Evolutionary conservation across 2,113 vertebrate genomes (phyloP).

Genomic region (Corydoras sp.): DNA sequence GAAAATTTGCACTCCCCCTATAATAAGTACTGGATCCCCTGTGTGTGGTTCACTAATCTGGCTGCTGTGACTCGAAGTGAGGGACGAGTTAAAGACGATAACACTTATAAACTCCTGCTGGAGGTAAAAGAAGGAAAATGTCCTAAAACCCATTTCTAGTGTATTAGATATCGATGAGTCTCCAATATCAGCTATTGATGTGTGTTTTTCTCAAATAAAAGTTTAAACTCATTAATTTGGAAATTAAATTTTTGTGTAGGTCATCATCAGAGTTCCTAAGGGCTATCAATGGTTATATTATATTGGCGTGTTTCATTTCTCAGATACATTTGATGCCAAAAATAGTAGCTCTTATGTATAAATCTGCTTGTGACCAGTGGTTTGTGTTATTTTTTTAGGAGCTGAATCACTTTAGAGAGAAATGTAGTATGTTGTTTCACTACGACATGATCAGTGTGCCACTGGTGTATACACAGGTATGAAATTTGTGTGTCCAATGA

Average conservation of each 20-base stretch:
- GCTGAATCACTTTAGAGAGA: conserved; percentile 77
- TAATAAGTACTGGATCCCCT: conserved; percentile 93
- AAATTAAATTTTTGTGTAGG: no score
- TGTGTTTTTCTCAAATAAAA: no score
- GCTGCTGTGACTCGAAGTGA: conserved; percentile 78
- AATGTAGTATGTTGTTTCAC: conserved; percentile 86
- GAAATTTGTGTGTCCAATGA: not conserved
- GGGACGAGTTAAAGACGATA: conserved; percentile 79
- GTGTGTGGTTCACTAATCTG: conserved; percentile 87
- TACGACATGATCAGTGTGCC: conserved; percentile 90
- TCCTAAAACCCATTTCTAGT: no score
- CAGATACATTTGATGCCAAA: no score
- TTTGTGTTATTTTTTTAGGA: conserved; percentile 62
- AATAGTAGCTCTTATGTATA: not conserved
- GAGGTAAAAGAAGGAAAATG: conserved; percentile 62
- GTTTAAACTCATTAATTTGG: no score
- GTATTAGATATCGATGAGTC: no score
- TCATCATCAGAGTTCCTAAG: no score
- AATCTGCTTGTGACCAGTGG: no score
- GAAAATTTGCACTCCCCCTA: conserved; percentile 83
- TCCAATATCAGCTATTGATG: no score
- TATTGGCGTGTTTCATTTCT: no score
- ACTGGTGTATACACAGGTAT: conserved; percentile 87
- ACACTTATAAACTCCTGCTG: conserved; percentile 80
- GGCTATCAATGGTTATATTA: no score